Percentiles rank a stretch among this genome's conserved stretches.
Conservation (phyloP, 2,888 invertebrate species). For the Gerosis bhagava region DNA sequence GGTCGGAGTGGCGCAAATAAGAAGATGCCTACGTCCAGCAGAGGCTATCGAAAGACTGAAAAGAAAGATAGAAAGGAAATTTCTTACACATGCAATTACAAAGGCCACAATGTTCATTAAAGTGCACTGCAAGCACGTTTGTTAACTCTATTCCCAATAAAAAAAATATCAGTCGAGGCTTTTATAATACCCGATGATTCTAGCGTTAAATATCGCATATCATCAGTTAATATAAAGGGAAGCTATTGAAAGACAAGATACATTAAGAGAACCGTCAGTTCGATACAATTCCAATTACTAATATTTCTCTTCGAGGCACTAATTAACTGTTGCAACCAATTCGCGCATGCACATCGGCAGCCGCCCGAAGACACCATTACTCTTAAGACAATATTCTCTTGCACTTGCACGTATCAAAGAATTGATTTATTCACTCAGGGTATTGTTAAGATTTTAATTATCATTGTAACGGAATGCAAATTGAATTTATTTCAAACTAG, state of each 20-base stretch:
- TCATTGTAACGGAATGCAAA: constrained; percentile 13
- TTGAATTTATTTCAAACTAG: constrained; percentile 15
- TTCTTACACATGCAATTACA: too few relatives aligned
- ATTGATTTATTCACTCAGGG: constrained; percentile 16
- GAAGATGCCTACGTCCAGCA: too few relatives aligned
- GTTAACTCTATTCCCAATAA: too few relatives aligned
- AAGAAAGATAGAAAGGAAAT: too few relatives aligned
- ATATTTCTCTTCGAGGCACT: constrained; percentile 68
- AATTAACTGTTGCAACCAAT: constrained; percentile 75
- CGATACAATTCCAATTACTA: constrained; percentile 61
- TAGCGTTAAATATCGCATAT: too few relatives aligned
- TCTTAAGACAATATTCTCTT: constrained; percentile 43
- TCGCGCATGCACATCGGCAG: constrained; percentile 66
- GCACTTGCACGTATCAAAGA: constrained; percentile 12
- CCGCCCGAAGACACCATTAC: constrained; percentile 72
- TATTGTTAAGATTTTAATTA: constrained; percentile 22
- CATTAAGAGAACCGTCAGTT: constrained; percentile 50
- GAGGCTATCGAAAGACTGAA: too few relatives aligned
- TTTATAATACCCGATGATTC: too few relatives aligned
- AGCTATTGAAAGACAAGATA: constrained; percentile 45
- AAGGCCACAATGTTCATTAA: too few relatives aligned
- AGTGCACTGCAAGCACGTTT: too few relatives aligned
- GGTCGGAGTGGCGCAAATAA: too few relatives aligned
- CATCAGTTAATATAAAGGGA: constrained; percentile 26
- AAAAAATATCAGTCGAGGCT: too few relatives aligned